Evolutionary conservation across 2,888 invertebrate genomes (phyloP).

Genomic region (Cephus nigrinus): DNA sequence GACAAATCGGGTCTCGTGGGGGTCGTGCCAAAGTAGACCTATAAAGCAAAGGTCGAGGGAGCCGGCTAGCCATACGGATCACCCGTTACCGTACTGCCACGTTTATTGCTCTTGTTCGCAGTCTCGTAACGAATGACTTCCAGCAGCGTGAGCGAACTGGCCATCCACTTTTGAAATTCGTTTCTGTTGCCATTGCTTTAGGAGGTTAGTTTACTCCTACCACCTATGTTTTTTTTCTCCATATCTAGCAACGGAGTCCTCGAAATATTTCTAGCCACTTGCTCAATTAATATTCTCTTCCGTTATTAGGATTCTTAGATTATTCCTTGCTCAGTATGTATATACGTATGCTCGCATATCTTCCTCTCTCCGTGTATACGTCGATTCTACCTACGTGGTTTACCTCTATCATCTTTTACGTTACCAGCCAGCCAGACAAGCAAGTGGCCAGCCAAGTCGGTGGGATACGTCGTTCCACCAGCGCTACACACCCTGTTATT

Average conservation of each 20-base stretch:
- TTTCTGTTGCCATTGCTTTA: neutral
- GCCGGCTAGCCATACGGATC: slow-evolving; percentile 46
- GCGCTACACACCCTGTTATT: slow-evolving; percentile 60
- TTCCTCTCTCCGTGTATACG: neutral
- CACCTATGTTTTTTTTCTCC: neutral
- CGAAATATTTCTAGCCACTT: neutral
- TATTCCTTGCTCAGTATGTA: neutral
- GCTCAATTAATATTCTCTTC: neutral
- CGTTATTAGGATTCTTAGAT: neutral
- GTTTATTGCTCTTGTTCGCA: slow-evolving; percentile 64
- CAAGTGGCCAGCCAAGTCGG: slow-evolving; percentile 11
- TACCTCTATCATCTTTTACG: slow-evolving; percentile 4
- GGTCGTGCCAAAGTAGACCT: slow-evolving; percentile 62
- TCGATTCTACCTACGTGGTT: slow-evolving; percentile 1
- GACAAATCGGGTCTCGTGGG: slow-evolving; percentile 66
- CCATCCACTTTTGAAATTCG: neutral
- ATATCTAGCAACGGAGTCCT: neutral
- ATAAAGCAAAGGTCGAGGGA: slow-evolving; percentile 61
- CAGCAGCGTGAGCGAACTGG: slow-evolving; percentile 20
- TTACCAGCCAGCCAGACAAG: slow-evolving; percentile 14
- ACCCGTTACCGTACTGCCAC: slow-evolving; percentile 56
- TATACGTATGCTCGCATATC: neutral
- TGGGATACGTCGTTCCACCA: slow-evolving; percentile 37
- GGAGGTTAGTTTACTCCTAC: neutral
- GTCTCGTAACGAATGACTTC: slow-evolving; percentile 61